Evolutionary conservation across 35 echinoderm and acorn worm genomes (phyloP).

Genomic region (Patiria miniata): DNA sequence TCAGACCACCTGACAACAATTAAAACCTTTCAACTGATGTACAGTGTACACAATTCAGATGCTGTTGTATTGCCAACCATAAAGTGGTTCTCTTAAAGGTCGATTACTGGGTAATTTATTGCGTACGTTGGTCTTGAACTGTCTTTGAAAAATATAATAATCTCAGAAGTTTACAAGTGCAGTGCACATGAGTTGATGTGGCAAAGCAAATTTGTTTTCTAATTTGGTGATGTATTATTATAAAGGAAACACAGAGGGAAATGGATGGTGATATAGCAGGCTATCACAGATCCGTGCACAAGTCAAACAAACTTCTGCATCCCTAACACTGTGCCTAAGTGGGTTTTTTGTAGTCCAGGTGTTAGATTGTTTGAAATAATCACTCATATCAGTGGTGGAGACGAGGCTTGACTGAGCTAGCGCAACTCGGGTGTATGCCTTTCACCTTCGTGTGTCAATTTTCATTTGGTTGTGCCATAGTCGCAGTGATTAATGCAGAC

Average conservation of each 20-base stretch:
- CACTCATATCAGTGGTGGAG: too few relatives aligned
- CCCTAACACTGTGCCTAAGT: too few relatives aligned
- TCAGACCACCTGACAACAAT: too few relatives aligned
- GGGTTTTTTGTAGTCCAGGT: too few relatives aligned
- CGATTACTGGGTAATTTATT: neutral
- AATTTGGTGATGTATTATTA: neutral
- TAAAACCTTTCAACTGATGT: too few relatives aligned
- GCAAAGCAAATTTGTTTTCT: constrained; percentile 15
- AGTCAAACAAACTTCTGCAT: neutral
- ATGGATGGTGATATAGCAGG: neutral
- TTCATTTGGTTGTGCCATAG: too few relatives aligned
- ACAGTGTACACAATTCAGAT: neutral
- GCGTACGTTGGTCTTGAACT: neutral
- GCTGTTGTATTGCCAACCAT: neutral
- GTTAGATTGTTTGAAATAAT: too few relatives aligned
- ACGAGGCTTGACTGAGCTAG: too few relatives aligned
- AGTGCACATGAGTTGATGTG: neutral
- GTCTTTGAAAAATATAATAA: neutral
- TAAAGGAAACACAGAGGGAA: neutral
- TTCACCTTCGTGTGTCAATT: too few relatives aligned
- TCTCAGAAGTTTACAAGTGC: neutral
- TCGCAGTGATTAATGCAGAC: neutral
- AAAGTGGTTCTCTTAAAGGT: neutral
- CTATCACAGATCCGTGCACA: neutral
- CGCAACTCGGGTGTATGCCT: too few relatives aligned